Conservation (phyloP, 2,888 invertebrate genomes). For the Fissipunctia ypsillon region DNA sequence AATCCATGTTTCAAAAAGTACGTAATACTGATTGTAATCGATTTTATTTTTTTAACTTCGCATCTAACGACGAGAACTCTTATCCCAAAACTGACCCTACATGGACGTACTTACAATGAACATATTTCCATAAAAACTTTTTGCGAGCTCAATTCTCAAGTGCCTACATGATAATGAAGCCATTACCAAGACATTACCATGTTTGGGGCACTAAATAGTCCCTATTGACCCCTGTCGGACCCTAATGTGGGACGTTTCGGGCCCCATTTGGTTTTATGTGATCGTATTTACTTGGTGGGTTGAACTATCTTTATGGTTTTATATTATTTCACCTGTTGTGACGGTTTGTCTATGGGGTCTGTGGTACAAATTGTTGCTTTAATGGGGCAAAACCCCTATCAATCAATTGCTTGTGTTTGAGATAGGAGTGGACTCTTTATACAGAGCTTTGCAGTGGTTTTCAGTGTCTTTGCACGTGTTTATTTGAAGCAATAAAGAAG, state of each 20-base stretch:
- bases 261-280: constrained; percentile 66
- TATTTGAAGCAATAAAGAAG: neutral
- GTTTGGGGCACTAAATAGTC: constrained; percentile 60
- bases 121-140: constrained; percentile 38
- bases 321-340: constrained; percentile 32
- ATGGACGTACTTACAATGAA: neutral
- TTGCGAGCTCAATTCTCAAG: constrained; percentile 39
- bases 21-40: neutral
- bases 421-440: neutral
- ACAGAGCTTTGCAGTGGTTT: neutral
- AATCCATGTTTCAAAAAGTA: too few species aligned
- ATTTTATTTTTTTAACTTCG: neutral
- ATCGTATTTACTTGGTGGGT: constrained; percentile 62
- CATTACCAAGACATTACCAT: constrained; percentile 59
- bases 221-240: constrained; percentile 61
- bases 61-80: too few species aligned
- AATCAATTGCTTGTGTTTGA: neutral
- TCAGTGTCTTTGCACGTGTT: neutral
- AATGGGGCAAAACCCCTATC: neutral
- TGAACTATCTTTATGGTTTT: constrained; percentile 57
- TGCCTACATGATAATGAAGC: constrained; percentile 58
- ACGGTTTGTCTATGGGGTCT: constrained; percentile 14
- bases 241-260: constrained; percentile 61
- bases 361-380: neutral
- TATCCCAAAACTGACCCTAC: neutral